Percentiles rank a stretch among this genome's conserved stretches.
Conservation (phyloP, 2,888 invertebrate species). For the Spilarctia lutea region DNA sequence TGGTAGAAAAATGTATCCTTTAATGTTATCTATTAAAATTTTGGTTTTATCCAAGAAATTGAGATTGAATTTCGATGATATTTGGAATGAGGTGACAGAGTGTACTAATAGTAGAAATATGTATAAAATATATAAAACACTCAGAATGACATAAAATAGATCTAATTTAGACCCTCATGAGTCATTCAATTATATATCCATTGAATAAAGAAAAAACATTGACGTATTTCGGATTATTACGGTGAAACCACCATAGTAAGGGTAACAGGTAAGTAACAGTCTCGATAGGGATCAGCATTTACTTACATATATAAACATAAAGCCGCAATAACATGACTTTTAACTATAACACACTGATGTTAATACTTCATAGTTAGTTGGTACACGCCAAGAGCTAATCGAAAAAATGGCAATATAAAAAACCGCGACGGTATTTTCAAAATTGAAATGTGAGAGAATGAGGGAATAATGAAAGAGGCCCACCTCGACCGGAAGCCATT, state of each 20-base stretch:
- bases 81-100: not conserved
- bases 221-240: not conserved
- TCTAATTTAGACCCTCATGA: not conserved
- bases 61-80: not conserved
- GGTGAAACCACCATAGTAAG: not conserved
- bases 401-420: constrained; percentile 15
- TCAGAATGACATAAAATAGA: not conserved
- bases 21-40: too few species aligned
- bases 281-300: not conserved
- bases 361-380: not conserved
- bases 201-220: not conserved
- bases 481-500: constrained; percentile 79
- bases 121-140: not conserved
- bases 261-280: not conserved
- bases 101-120: too few species aligned
- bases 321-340: not conserved
- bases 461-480: constrained; percentile 75
- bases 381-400: not conserved
- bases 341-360: not conserved
- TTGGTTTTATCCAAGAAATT: not conserved
- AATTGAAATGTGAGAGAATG: constrained; percentile 67
- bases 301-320: too few species aligned
- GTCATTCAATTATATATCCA: not conserved
- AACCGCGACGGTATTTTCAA: constrained; percentile 30
- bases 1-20: not conserved